Evolutionary conservation across 2,888 invertebrate genomes (phyloP), one percentile per base, ranked within the genome.

Genomic region (Hoplodrina blanda): DNA sequence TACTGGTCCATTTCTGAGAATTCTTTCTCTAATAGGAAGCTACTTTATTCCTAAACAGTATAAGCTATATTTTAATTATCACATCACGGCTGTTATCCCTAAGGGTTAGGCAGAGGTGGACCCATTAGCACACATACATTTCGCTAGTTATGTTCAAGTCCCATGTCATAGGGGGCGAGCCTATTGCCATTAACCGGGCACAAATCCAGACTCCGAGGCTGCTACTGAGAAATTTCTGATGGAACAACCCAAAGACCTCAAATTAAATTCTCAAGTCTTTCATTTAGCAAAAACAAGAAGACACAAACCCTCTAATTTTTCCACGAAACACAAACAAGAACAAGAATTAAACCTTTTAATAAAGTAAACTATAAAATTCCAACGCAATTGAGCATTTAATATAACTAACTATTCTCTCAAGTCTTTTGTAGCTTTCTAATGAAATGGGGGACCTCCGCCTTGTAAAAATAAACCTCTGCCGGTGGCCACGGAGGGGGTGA

Each of bases 341-440:
- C 15, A 62, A 49, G 5, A 70, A 76, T 67, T 55, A 62, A 66
- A 69, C 49, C 50, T 54, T 66, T 62, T 65, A 75, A 62, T 69
- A 67, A 78, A 63, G 53, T 46, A 46, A 77, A 77, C 66, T 64
- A 67, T 81, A 72, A 73, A 78, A 80, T 62, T 62, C 57, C 67
- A 57, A 64, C 77, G 55, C 59, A 78, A 79, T 85, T 77, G 80
- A 84, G 74, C 85, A 82, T 86, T 87, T 85, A 79, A 81, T 81
- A 78, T 78, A 80, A 81, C 69, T 79, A 84, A 83, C 85, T 77
- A 81, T 76, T 78, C 73, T 68, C 54, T 68, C 46, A 72, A 70
- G 69, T 87, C 88, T 84, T 88, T 90, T 89, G 89, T 89, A 81
- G 83, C 78, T 80, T 80, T 84, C 80, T 89, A 91, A 91, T 91